Evolutionary conservation across 2,888 invertebrate genomes (phyloP).

Genomic region (Volucella inflata): DNA sequence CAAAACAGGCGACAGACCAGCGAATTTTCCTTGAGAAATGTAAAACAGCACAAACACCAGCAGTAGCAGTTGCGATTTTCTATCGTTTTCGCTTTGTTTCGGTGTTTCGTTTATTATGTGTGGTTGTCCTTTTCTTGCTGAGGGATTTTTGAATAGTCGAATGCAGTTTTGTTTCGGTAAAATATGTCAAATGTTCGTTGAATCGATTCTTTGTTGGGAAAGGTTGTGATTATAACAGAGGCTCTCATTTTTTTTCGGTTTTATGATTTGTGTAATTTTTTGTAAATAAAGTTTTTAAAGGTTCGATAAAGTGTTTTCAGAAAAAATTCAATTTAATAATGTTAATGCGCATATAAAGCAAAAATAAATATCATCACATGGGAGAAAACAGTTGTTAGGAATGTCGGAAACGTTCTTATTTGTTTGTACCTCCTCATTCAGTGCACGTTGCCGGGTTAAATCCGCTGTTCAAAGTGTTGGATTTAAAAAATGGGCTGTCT

Average conservation of each 20-base stretch:
- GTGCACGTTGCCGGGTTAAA: too few relatives aligned
- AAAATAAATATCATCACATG: too few relatives aligned
- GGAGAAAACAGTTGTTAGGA: too few relatives aligned
- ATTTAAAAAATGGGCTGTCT: too few relatives aligned
- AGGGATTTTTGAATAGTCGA: not conserved
- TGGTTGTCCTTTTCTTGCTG: slow-evolving; percentile 35
- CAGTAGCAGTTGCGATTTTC: slow-evolving; percentile 27
- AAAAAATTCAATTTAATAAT: too few relatives aligned
- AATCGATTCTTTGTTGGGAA: not conserved
- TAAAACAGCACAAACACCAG: not conserved
- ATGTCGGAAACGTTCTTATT: too few relatives aligned
- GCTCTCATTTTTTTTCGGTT: not conserved
- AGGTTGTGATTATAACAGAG: not conserved
- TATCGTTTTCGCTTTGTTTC: slow-evolving; percentile 53
- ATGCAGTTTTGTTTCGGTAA: slow-evolving; percentile 29
- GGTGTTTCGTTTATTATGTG: slow-evolving; percentile 6
- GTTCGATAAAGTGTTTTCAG: too few relatives aligned
- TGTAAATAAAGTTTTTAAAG: not conserved
- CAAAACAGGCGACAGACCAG: slow-evolving; percentile 23
- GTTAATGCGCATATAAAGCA: too few relatives aligned
- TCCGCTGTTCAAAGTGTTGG: too few relatives aligned
- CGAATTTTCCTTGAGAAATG: slow-evolving; percentile 24
- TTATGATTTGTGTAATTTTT: not conserved
- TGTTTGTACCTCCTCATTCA: too few relatives aligned
- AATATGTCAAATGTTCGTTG: slow-evolving; percentile 54